Evolutionary conservation across 2,888 invertebrate genomes (phyloP), one percentile per base, ranked within the genome.

Genomic region (Phortica okadai): DNA sequence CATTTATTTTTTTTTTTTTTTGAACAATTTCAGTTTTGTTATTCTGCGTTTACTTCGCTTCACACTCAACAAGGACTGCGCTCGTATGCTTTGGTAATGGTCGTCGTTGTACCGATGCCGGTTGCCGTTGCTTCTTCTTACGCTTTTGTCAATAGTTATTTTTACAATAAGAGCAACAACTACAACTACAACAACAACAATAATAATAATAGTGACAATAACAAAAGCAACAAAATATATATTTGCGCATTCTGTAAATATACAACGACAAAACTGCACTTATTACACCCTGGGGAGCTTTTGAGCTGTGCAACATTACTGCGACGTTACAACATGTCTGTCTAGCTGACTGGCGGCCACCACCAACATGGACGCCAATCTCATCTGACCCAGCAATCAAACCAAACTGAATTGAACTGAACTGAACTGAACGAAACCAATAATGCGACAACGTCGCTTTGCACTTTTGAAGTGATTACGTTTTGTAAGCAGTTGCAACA

Each of bases 381-480:
- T 33, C 33, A 33, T 33, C 33, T 33, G 33, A 33, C 33, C 33
- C 33, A 5, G 33, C 33, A 33, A 33, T 33, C 33, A 33, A 33
- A 33, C 33, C 33, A 2, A 33, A 33, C 33, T 73, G 64, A 21
- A 75, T 72, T 67, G 72, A 69, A 62, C 74, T 73, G 64, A 21
- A 75, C 74, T 67, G 72, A 69, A 62, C 74, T 67, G 79, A 82
- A 81, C 74, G 78, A 78, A 79, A 82, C 79, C 77, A 54, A 59
- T 59, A 50, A 50, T 59, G 74, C 70, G 64, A 69, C 75, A 33
- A 33, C 33, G 80, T 78, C 78, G 74, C 79, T 74, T 78, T 79
- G 80, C 77, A 80, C 77, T 86, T 87, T 87, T 86, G 84, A 86
- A 86, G 87, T 85, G 87, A 87, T 85, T 85, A 85, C 85, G 85